Evolutionary conservation across 2,113 vertebrate species (phyloP).

Genomic region (Tupaia tana): DNA sequence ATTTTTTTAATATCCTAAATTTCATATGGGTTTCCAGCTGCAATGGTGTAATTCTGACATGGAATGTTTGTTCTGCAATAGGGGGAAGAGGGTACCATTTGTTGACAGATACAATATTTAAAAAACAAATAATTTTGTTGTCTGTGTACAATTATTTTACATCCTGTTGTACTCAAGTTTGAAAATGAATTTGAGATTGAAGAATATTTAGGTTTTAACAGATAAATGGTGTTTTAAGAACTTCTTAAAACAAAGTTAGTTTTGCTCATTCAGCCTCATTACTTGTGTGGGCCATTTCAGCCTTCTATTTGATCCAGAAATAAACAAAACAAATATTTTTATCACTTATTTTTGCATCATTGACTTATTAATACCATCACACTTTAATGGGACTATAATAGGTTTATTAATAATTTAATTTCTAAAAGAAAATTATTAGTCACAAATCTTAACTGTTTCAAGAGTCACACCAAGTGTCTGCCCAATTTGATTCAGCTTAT

Average conservation of each 20-base stretch:
- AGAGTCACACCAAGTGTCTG: not conserved
- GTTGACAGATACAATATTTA: slow-evolving; percentile 46
- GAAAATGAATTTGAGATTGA: slow-evolving; percentile 59
- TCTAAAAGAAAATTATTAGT: slow-evolving; percentile 34
- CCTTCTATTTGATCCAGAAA: slow-evolving; percentile 3
- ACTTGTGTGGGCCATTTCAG: slow-evolving; percentile 38
- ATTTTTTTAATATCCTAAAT: slow-evolving; percentile 82
- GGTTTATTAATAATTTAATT: not conserved
- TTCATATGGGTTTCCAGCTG: slow-evolving; percentile 80
- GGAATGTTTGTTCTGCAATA: slow-evolving; percentile 74
- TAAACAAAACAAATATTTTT: slow-evolving; percentile 20
- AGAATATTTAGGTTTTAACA: slow-evolving; percentile 66
- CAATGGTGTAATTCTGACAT: slow-evolving; percentile 74
- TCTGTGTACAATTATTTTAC: slow-evolving; percentile 61
- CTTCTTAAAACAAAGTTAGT: slow-evolving; percentile 53
- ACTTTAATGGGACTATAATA: not conserved
- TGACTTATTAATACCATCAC: not conserved
- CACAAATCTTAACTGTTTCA: not conserved
- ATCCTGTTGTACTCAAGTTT: slow-evolving; percentile 27
- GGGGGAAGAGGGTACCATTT: slow-evolving; percentile 70
- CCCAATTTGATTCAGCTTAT: not conserved
- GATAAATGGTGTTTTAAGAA: slow-evolving; percentile 51
- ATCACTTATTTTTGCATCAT: not conserved
- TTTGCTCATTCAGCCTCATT: slow-evolving; percentile 27
- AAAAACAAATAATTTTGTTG: slow-evolving; percentile 51